These are phyloP conservation scores for Mormyrus proboscirostris DNA, from an alignment of 2,797 vertebrate genomes.

Conservation along the genomic window DNA sequence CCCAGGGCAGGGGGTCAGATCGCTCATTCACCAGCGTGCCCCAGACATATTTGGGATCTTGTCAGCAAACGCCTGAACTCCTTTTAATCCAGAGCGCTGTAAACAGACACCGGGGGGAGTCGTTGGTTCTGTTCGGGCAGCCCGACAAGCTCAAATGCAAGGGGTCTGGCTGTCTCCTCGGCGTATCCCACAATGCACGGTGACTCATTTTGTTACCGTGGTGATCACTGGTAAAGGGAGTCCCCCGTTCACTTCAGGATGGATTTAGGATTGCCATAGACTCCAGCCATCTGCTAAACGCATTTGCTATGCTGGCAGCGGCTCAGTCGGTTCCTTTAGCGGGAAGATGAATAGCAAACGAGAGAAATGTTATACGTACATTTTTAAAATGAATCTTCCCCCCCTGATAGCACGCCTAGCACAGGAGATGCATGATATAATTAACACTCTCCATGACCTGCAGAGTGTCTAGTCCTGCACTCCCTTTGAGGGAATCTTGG, in stretches of 20 bases:
- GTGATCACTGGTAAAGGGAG: conserved; percentile 43
- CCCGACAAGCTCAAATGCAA: neutral
- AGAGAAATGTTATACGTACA: neutral
- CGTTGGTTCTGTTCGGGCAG: conserved; percentile 7
- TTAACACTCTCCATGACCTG: neutral
- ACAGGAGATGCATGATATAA: neutral
- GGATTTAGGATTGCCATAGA: neutral
- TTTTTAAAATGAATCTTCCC: neutral
- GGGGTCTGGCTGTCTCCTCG: conserved; percentile 39
- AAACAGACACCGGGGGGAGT: conserved; percentile 33
- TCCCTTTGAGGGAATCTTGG: neutral
- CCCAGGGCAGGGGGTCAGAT: conserved; percentile 2
- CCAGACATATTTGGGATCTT: neutral
- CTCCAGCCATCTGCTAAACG: neutral
- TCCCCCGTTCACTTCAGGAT: neutral
- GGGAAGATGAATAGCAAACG: neutral
- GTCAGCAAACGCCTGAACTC: neutral
- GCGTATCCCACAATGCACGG: conserved; percentile 39
- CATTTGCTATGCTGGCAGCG: neutral
- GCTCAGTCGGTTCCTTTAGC: neutral
- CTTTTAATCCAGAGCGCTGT: neutral
- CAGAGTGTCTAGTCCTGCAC: neutral
- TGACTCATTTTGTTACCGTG: conserved; percentile 34
- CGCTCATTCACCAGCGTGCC: conserved; percentile 10
- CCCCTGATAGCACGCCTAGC: neutral